phyloP scores from a whole-genome alignment of 2,888 invertebrate species.

The Cyclophora punctaria region DNA sequence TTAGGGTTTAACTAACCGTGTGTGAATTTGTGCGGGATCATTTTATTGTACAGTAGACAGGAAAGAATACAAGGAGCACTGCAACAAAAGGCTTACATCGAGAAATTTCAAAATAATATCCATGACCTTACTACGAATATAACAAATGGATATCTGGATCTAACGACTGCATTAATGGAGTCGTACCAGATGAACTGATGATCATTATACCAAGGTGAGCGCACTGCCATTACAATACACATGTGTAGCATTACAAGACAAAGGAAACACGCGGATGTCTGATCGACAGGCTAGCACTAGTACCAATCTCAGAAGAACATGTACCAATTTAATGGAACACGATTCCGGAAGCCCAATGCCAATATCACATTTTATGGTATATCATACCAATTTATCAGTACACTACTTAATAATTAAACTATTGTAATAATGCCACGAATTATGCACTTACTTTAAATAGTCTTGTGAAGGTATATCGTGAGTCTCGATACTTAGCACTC shows the following conservation, averaged over 20 bases:
- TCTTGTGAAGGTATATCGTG: too few relatives aligned
- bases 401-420: too few relatives aligned
- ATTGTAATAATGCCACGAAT: too few relatives aligned
- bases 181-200: slow-evolving; percentile 28
- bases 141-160: slow-evolving; percentile 44
- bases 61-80: too few relatives aligned
- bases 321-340: slow-evolving; percentile 10
- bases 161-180: slow-evolving; percentile 45
- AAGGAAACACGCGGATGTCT: slow-evolving; percentile 23
- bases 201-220: slow-evolving; percentile 52
- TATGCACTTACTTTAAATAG: too few relatives aligned
- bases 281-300: slow-evolving; percentile 6
- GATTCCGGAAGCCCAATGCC: slow-evolving; percentile 22
- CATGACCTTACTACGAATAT: slow-evolving; percentile 53
- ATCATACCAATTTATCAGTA: too few relatives aligned
- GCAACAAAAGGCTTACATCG: neutral
- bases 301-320: too few relatives aligned
- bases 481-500: too few relatives aligned
- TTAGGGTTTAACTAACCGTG: too few relatives aligned
- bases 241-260: slow-evolving; percentile 26
- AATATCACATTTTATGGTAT: too few relatives aligned
- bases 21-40: too few relatives aligned
- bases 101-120: slow-evolving; percentile 20
- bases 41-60: too few relatives aligned
- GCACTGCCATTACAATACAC: slow-evolving; percentile 24